Conservation (phyloP, 2,888 invertebrate genomes). For the Therioaphis trifolii region DNA sequence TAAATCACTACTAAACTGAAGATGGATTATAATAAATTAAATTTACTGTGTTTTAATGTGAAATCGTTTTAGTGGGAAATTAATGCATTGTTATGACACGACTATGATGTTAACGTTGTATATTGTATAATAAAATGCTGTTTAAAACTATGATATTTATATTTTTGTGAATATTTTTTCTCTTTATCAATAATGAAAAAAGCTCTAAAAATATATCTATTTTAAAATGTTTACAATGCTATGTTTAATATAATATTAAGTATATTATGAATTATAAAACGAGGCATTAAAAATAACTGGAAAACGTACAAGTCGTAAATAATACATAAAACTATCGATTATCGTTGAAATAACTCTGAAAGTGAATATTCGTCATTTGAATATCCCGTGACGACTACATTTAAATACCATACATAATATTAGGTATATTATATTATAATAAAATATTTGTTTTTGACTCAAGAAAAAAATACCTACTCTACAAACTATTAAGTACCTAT, state of each 20-base stretch:
- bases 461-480: neutral
- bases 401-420: neutral
- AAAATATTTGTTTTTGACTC: neutral
- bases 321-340: slow-evolving; percentile 32
- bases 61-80: neutral
- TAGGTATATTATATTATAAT: neutral
- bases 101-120: neutral
- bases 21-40: too few species aligned
- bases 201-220: slow-evolving; percentile 5
- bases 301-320: slow-evolving; percentile 25
- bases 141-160: neutral
- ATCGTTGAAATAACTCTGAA: slow-evolving; percentile 5
- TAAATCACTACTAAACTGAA: too few species aligned
- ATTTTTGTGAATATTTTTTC: slow-evolving; percentile 11
- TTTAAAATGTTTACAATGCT: slow-evolving; percentile 4
- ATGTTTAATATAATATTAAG: too few species aligned
- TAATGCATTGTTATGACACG: neutral
- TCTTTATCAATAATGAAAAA: neutral
- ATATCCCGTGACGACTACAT: slow-evolving; percentile 12
- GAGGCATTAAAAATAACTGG: slow-evolving; percentile 28
- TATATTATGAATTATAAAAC: slow-evolving; percentile 34
- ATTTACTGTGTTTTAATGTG: too few species aligned
- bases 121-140: neutral
- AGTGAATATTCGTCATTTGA: slow-evolving; percentile 53
- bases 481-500: neutral